These are phyloP conservation scores for Pocillopora meandrina DNA, from an alignment of 92 coral and sea anemone genomes.

Conservation along the genomic window DNA sequence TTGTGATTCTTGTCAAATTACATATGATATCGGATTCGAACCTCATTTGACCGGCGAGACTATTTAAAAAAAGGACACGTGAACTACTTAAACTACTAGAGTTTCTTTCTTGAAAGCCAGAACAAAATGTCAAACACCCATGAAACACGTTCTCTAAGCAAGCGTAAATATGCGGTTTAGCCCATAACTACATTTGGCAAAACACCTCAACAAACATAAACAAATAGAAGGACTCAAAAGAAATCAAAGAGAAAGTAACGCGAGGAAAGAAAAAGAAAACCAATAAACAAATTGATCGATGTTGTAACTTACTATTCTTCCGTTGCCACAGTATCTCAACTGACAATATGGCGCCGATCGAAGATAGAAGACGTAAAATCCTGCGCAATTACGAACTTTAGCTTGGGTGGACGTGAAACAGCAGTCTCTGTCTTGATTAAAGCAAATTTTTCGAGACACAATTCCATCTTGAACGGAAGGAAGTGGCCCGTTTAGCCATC, in stretches of 20 bases:
- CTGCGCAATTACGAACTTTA: conserved; percentile 40
- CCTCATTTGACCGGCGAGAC: no score
- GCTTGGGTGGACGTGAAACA: background rate
- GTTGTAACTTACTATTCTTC: background rate
- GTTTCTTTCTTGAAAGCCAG: no score
- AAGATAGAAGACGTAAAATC: conserved; percentile 37
- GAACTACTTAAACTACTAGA: no score
- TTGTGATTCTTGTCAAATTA: no score
- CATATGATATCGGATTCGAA: no score
- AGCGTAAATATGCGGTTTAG: background rate
- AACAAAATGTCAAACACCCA: no score
- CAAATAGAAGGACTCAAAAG: no score
- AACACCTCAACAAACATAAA: no score
- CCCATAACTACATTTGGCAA: background rate
- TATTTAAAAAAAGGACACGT: no score
- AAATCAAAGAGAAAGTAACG: background rate
- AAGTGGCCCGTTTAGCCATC: conserved; percentile 32
- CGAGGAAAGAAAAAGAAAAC: background rate
- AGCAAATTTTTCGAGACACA: conserved; percentile 29
- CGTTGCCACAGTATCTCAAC: conserved; percentile 44
- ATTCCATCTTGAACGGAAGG: conserved; percentile 37
- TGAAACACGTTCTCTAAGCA: no score
- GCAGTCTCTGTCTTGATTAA: conserved; percentile 19
- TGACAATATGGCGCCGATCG: conserved; percentile 27
- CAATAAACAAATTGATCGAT: no score